These are phyloP conservation scores for Engystomops pustulosus DNA, from an alignment of 2,113 vertebrate species.

Conservation along the genomic window DNA sequence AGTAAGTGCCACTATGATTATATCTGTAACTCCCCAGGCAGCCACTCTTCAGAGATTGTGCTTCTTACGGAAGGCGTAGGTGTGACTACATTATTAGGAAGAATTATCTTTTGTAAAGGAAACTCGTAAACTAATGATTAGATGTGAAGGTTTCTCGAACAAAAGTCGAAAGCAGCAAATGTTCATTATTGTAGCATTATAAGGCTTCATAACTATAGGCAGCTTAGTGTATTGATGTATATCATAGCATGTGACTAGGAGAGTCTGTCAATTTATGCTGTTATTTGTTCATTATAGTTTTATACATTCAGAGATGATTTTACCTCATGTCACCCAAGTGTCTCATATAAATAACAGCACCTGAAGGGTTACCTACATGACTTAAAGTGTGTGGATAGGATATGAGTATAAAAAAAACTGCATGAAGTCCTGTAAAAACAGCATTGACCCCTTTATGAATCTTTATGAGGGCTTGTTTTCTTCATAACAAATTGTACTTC, in stretches of 20 bases:
- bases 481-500: no score
- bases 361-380: no score
- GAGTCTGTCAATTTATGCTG: no score
- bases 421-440: no score
- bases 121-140: neutral
- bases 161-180: neutral
- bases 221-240: neutral
- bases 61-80: neutral
- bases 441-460: no score
- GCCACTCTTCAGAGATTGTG: neutral
- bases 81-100: neutral
- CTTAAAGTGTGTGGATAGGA: no score
- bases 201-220: neutral
- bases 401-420: no score
- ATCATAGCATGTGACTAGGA: no score
- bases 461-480: no score
- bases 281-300: neutral
- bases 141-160: neutral
- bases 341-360: no score
- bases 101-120: neutral
- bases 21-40: neutral
- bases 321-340: no score
- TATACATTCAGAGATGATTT: no score
- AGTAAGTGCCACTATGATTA: conserved; percentile 2
- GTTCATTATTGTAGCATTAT: neutral